Percentiles rank a stretch among this genome's conserved stretches.
phyloP scores from a whole-genome alignment of 2,797 vertebrate species.

The Enteromius afrohamiltoni region DNA sequence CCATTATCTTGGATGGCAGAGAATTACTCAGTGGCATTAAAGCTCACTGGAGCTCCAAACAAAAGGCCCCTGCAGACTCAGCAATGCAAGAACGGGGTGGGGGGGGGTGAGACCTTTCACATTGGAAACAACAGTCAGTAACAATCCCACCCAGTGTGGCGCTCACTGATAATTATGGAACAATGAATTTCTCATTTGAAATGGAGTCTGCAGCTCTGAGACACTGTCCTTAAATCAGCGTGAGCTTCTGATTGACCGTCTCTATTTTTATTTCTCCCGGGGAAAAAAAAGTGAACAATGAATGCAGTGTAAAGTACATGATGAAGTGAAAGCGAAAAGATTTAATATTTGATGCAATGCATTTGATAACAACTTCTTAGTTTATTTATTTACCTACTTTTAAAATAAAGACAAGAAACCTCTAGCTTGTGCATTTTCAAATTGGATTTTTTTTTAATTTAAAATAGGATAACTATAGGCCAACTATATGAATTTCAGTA shows the following conservation, averaged over 20 bases:
- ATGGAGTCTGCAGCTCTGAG: slow-evolving; percentile 4
- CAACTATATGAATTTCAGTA: too few relatives aligned
- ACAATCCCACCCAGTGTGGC: slow-evolving; percentile 61
- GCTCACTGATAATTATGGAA: slow-evolving; percentile 57
- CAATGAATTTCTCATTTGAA: slow-evolving; percentile 51
- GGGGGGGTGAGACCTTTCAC: slow-evolving; percentile 59
- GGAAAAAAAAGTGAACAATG: not conserved
- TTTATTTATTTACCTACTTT: not conserved
- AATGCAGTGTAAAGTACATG: not conserved
- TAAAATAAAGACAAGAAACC: not conserved
- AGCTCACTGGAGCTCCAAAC: slow-evolving; percentile 61
- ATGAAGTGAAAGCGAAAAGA: not conserved
- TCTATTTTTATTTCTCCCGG: not conserved
- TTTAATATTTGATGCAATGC: not conserved
- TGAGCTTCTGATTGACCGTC: not conserved
- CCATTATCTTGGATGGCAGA: slow-evolving; percentile 71
- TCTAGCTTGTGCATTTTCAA: not conserved
- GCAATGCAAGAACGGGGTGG: slow-evolving; percentile 44
- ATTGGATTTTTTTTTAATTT: not conserved
- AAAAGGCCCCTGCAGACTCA: slow-evolving; percentile 67
- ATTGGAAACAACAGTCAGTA: slow-evolving; percentile 42
- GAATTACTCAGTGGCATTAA: slow-evolving; percentile 66
- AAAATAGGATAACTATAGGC: too few relatives aligned
- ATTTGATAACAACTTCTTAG: not conserved
- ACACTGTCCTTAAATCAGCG: slow-evolving; percentile 24